Base-by-base conservation (phyloP, 2,888 invertebrate genomes). In the Salticus scenicus region DNA sequence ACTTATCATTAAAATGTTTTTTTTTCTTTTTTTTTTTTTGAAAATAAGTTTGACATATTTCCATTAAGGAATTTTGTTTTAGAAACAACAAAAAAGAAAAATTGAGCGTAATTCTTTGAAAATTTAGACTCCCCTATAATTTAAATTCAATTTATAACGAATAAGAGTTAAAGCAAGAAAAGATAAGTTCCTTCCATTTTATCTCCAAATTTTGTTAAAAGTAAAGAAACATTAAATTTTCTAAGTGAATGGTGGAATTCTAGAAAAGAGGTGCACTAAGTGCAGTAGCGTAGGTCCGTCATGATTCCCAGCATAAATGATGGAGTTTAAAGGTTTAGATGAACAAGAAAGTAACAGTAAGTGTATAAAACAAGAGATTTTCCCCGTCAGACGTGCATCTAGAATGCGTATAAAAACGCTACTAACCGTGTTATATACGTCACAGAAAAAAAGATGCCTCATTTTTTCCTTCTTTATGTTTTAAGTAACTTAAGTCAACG, bases 261-360 rank as follows among this genome's bases (percentile, higher is more conserved):
- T 2, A 47, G n/a, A 47, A n/a, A n/a, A n/a, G 17, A n/a, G 47
- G 17, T 7, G 37, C 47, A 17, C n/a, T 47, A 47, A 47, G 47
- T 47, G 47, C 47, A 47, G n/a, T 2, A 47, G 47, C 47, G 47
- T 12, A 47, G 47, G n/a, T 47, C 47, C 47, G 47, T 47, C 47
- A 47, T 47, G 17, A 47, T 47, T 47, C 47, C 47, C 17, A 17
- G 47, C 47, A 47, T 47, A 47, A 47, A 17, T 10, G n/a, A 47
- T 47, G 47, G 17, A n/a, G 12, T 10, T 47, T 10, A 17, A 47
- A 12, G 8, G 7, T n/a, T 14, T 42, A 72, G 42, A 83, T 72
- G 75, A 83, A 77, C 77, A 72, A 83, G 64, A 83, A 83, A 72
- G 77, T 83, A 77, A 83, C 83, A 83, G 72, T 77, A 83, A 83